Evolutionary conservation across 2,888 invertebrate species (phyloP).

Genomic region (Microctonus aethiopoides): DNA sequence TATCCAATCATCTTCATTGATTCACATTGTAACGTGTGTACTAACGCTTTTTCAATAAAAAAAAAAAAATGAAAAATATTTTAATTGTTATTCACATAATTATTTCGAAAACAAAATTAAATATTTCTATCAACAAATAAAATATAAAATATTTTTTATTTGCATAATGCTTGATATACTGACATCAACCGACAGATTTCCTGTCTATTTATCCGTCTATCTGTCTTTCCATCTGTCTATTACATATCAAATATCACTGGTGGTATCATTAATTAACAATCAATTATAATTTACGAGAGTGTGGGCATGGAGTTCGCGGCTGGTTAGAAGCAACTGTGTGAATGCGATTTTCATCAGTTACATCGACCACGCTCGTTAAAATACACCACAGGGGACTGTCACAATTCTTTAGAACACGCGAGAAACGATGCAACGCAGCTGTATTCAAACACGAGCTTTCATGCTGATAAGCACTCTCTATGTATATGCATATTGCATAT

Average conservation of each 20-base stretch:
- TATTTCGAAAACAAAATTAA: too few species aligned
- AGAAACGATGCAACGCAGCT: slow-evolving; percentile 18
- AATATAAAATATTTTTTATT: too few species aligned
- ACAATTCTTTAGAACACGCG: slow-evolving; percentile 5
- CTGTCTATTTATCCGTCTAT: not conserved
- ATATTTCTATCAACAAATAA: too few species aligned
- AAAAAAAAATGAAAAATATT: slow-evolving; percentile 49
- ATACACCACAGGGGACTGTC: slow-evolving; percentile 15
- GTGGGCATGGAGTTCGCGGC: slow-evolving; percentile 15
- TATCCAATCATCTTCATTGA: slow-evolving; percentile 62
- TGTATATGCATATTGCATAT: not conserved
- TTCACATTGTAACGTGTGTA: slow-evolving; percentile 61
- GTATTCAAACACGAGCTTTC: slow-evolving; percentile 26
- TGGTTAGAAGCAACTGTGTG: slow-evolving; percentile 34
- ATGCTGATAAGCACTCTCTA: slow-evolving; percentile 1
- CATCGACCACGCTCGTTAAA: slow-evolving; percentile 11
- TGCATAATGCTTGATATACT: not conserved
- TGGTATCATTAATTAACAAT: slow-evolving; percentile 17
- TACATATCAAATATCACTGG: slow-evolving; percentile 8
- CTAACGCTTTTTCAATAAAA: slow-evolving; percentile 61
- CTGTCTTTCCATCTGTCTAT: slow-evolving; percentile 12
- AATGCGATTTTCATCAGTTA: slow-evolving; percentile 36
- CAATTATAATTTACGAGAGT: slow-evolving; percentile 12
- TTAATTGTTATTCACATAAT: slow-evolving; percentile 57
- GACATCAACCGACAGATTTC: too few species aligned